These are phyloP conservation scores for Phycodurus eques DNA, from an alignment of 2,113 vertebrate genomes.

Conservation along the genomic window DNA sequence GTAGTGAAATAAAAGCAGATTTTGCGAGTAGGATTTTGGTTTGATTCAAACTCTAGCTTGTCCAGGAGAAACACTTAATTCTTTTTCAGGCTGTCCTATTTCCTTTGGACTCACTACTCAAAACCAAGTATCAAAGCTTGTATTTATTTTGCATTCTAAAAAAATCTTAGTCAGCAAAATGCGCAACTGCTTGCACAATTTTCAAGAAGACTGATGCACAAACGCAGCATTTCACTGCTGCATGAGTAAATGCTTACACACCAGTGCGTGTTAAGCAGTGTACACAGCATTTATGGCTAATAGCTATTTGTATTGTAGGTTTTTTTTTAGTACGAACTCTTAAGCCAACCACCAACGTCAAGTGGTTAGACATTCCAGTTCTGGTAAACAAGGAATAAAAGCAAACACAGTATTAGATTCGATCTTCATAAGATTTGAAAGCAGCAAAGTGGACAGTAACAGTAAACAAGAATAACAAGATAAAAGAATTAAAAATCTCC, in stretches of 20 bases:
- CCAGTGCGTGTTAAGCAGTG: constrained; percentile 23
- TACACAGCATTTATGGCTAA: constrained; percentile 36
- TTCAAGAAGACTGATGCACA: neutral
- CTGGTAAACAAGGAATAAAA: neutral
- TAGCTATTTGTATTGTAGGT: constrained; percentile 33
- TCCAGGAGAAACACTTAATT: constrained; percentile 34
- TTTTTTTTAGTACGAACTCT: constrained; percentile 12
- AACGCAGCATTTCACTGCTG: constrained; percentile 9
- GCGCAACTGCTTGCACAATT: neutral
- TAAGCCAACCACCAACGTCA: neutral
- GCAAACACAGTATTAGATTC: neutral
- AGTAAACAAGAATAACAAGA: neutral
- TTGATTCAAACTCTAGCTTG: constrained; percentile 16
- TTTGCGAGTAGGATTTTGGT: constrained; percentile 24
- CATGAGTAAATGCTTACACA: constrained; percentile 19
- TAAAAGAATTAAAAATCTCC: neutral
- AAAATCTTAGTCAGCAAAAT: neutral
- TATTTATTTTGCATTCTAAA: neutral
- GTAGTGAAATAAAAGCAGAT: constrained; percentile 21
- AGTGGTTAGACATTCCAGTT: neutral
- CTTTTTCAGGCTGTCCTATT: constrained; percentile 35
- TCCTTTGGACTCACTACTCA: constrained; percentile 32
- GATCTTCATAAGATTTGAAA: neutral
- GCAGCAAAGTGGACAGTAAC: neutral
- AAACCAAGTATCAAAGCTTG: constrained; percentile 1